Conservation (phyloP, 2,888 invertebrate genomes). For the Alloplasta piceator region DNA sequence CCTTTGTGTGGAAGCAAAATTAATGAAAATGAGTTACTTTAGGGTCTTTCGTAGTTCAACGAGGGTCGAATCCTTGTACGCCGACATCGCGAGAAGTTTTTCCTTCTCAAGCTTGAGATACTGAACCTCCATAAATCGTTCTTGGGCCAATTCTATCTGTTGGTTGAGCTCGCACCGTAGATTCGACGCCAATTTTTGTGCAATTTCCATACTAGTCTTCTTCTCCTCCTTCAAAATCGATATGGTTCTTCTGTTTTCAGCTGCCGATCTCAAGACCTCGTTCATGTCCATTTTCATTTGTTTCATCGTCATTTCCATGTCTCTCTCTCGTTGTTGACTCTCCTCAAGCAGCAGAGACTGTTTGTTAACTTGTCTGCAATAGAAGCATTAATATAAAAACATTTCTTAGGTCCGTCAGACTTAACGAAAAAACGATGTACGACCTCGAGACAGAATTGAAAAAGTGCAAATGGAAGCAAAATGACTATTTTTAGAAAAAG, state of each 20-base stretch:
- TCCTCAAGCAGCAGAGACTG: slow-evolving; percentile 67
- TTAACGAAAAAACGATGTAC: no score
- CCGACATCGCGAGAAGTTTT: slow-evolving; percentile 71
- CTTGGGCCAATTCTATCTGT: slow-evolving; percentile 70
- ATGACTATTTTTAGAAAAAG: no score
- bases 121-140: slow-evolving; percentile 70
- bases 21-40: slow-evolving; percentile 67
- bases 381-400: no score
- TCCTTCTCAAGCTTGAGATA: slow-evolving; percentile 74
- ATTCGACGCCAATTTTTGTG: slow-evolving; percentile 66
- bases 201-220: slow-evolving; percentile 57
- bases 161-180: slow-evolving; percentile 69
- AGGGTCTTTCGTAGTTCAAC: slow-evolving; percentile 70
- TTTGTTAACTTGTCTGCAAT: slow-evolving; percentile 69
- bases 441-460: no score
- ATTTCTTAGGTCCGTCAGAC: no score
- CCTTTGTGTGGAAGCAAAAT: not conserved
- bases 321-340: slow-evolving; percentile 60
- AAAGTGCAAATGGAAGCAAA: no score
- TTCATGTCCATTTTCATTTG: slow-evolving; percentile 64
- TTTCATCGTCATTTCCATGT: slow-evolving; percentile 59
- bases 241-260: slow-evolving; percentile 58
- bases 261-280: slow-evolving; percentile 49
- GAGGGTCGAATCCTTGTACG: slow-evolving; percentile 72
- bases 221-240: slow-evolving; percentile 64